phyloP scores from a whole-genome alignment of 2,888 invertebrate species.

The Caenorhabditis parvicauda region DNA sequence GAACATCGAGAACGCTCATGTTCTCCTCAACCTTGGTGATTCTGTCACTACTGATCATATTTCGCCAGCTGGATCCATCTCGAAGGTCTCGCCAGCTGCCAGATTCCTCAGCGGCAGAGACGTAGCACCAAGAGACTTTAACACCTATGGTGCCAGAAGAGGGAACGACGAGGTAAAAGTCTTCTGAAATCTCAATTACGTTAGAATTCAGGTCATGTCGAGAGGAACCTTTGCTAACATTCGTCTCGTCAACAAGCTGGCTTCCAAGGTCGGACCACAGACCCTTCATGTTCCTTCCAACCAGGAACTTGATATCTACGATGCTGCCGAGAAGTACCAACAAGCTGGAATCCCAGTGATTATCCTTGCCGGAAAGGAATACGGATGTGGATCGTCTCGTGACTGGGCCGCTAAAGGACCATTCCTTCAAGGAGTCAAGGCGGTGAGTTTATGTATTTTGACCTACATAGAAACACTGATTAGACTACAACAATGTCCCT shows the following conservation, averaged over 20 bases:
- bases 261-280: slow-evolving; percentile 75
- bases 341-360: slow-evolving; percentile 72
- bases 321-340: slow-evolving; percentile 85
- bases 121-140: slow-evolving; percentile 87
- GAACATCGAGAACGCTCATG: slow-evolving; percentile 75
- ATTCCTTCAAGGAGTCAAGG: slow-evolving; percentile 77
- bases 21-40: slow-evolving; percentile 84
- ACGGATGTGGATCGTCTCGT: slow-evolving; percentile 93
- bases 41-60: slow-evolving; percentile 99
- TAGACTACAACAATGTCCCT: neutral
- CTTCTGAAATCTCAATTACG: neutral
- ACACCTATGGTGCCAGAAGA: slow-evolving; percentile 93
- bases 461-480: neutral
- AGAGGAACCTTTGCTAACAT: slow-evolving; percentile 98
- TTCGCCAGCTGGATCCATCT: slow-evolving; percentile 95
- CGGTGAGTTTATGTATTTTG: slow-evolving; percentile 63
- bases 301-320: slow-evolving; percentile 83
- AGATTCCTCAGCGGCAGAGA: slow-evolving; percentile 68
- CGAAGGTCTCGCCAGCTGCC: slow-evolving; percentile 87
- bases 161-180: slow-evolving; percentile 80
- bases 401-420: slow-evolving; percentile 99
- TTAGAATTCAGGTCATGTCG: slow-evolving; percentile 76
- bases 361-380: slow-evolving; percentile 70
- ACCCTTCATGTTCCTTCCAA: slow-evolving; percentile 84
- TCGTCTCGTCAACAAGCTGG: slow-evolving; percentile 86